Evolutionary conservation across 2,888 invertebrate genomes (phyloP).

Genomic region (Diloba caeruleocephala): DNA sequence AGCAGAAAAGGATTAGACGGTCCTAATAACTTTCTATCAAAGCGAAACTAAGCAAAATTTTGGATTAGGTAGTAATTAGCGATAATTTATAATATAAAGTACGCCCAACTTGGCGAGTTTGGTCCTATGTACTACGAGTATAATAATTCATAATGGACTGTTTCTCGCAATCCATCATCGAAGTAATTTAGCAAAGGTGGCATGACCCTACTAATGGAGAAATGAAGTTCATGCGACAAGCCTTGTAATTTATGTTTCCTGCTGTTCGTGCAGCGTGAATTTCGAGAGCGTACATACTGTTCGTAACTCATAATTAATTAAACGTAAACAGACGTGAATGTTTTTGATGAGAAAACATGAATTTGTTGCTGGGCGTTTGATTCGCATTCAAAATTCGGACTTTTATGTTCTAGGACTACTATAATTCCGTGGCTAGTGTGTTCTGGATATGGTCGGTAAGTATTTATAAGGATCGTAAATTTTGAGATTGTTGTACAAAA

Average conservation of each 20-base stretch:
- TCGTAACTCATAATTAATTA: conserved; percentile 14
- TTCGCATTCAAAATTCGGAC: too few species aligned
- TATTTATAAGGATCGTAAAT: too few species aligned
- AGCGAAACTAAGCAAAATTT: conserved; percentile 24
- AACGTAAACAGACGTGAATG: conserved; percentile 2
- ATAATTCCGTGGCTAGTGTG: too few species aligned
- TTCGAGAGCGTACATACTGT: conserved; percentile 20
- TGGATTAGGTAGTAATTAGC: conserved; percentile 25
- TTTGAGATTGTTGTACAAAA: too few species aligned
- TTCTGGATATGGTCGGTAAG: too few species aligned
- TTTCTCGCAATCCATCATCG: conserved; percentile 66
- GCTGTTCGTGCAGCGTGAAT: conserved; percentile 23
- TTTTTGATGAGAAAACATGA: conserved; percentile 7
- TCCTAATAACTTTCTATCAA: background rate
- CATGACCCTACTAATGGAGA: conserved; percentile 67
- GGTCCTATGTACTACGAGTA: conserved; percentile 42
- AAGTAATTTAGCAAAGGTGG: conserved; percentile 65
- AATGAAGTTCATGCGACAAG: conserved; percentile 64
- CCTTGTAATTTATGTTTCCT: conserved; percentile 58
- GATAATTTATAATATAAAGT: conserved; percentile 39
- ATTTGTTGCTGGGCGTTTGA: conserved; percentile 3
- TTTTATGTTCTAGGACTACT: too few species aligned
- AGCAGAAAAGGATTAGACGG: too few species aligned
- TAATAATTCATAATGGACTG: conserved; percentile 60
- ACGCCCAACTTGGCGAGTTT: conserved; percentile 29